Base-by-base conservation (phyloP, 2,888 invertebrate species). In the Amiota mariae region DNA sequence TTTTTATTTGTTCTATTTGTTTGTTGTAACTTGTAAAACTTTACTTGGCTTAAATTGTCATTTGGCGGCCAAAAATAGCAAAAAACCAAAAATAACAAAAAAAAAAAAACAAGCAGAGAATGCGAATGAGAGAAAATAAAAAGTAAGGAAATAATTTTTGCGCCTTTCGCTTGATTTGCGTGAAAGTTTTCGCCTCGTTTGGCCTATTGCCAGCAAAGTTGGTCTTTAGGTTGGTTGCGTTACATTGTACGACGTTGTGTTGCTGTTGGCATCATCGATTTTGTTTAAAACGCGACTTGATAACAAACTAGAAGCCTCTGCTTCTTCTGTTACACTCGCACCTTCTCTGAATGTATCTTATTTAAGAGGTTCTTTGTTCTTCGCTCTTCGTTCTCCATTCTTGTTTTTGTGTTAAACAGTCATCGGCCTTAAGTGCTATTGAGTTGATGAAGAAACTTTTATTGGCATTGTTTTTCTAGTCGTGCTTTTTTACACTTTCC, bases 401-500 rank as follows among this genome's bases (percentile, higher is more conserved):
- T 36, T 6, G 36, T 36, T 36, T 6, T 36, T 6, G 2, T 36
- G 3, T 36, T 36, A 36, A 36, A 6, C 36, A 36, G 36, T 36
- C 36, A 6, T 6, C 68, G 64, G 71, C 72, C 76, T 36, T 13
- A 71, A 82, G 73, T 77, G 76, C 77, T 78, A 79, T 78, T 81
- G 82, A 82, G 78, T 82, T 86, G 84, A 87, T 86, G 81, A 82
- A 81, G 80, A 86, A 86, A 86, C 77, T 87, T 86, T 87, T 83
- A 81, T 82, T 81, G 82, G 78, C 76, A 76, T 75, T 74, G 59
- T 66, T 51, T 18, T 9, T 59, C 3, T 57, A 18, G 20, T 36
- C 36, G 59, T 24, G 48, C 63, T n/a, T n/a, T 20, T n/a, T 68
- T 70, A 20, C 59, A 11, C 63, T 36, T 46, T 8, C 20, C 4